Evolutionary conservation across 2,113 vertebrate species (phyloP).

Genomic region (Pteruthius melanotis): DNA sequence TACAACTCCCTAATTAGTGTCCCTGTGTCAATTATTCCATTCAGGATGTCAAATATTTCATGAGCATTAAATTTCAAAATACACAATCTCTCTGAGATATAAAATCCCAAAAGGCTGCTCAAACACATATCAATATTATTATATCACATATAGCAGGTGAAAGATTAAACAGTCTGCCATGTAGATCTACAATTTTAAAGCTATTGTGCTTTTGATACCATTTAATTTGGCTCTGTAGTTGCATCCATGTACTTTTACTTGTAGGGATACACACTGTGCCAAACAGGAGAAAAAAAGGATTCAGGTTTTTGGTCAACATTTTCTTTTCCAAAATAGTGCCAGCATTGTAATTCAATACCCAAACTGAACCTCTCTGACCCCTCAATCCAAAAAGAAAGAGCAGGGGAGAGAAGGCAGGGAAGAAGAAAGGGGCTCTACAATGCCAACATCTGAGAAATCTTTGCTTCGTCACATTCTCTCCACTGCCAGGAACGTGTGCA

Average conservation of each 20-base stretch:
- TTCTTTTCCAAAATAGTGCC: neutral
- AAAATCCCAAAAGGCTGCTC: conserved; percentile 7
- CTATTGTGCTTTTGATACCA: neutral
- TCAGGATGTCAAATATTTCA: conserved; percentile 39
- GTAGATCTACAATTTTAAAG: neutral
- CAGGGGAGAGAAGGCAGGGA: neutral
- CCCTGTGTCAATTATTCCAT: conserved; percentile 35
- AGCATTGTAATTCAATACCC: neutral
- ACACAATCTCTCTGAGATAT: neutral
- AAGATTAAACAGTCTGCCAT: neutral
- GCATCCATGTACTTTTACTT: neutral
- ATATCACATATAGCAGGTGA: neutral
- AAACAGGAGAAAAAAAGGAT: neutral
- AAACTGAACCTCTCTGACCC: neutral
- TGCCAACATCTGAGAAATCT: neutral
- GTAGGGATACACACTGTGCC: neutral
- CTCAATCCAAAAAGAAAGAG: neutral
- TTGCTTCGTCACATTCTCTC: neutral
- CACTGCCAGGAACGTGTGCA: neutral
- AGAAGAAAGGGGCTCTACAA: neutral
- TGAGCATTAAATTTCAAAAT: conserved; percentile 32
- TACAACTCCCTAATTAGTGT: conserved; percentile 38
- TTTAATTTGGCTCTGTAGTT: neutral
- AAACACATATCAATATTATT: neutral
- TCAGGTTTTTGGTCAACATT: neutral